Percentiles rank a stretch among this genome's conserved stretches.
These are phyloP conservation scores for Toxotes jaculatrix DNA, from an alignment of 2,113 vertebrate species.

Conservation along the genomic window DNA sequence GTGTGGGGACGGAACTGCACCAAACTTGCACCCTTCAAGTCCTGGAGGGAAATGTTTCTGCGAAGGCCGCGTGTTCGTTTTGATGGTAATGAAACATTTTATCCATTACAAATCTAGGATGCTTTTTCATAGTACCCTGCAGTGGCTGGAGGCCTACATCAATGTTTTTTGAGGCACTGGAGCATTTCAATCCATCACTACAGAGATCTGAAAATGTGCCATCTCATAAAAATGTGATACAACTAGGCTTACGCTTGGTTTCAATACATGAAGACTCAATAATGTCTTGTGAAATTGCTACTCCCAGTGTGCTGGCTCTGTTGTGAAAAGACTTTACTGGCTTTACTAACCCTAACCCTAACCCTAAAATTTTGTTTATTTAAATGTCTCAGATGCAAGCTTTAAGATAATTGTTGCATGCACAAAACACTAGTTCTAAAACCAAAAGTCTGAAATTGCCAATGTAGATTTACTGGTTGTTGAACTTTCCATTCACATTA, in stretches of 20 bases:
- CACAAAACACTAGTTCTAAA: not conserved
- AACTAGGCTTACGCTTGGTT: not conserved
- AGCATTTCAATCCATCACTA: not conserved
- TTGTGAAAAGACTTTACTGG: not conserved
- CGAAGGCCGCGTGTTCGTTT: constrained; percentile 94
- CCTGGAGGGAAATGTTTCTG: constrained; percentile 99
- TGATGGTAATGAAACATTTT: constrained; percentile 88
- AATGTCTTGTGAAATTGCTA: not conserved
- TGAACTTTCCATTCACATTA: not conserved
- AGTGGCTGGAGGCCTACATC: too few relatives aligned
- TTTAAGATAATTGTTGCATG: not conserved
- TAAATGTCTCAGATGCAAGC: not conserved
- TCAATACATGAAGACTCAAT: not conserved
- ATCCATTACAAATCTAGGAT: not conserved
- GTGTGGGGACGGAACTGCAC: constrained; percentile 96
- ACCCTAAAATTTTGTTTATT: too few relatives aligned
- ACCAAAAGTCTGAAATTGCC: not conserved
- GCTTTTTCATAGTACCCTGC: not conserved
- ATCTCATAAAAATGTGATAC: not conserved
- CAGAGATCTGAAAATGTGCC: not conserved
- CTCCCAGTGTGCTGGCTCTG: not conserved
- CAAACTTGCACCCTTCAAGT: constrained; percentile 90
- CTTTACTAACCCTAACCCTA: too few relatives aligned
- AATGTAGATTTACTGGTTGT: not conserved
- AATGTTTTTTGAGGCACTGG: not conserved